These are phyloP conservation scores for Drosophila kurseongensis DNA, from an alignment of 1,140 invertebrate species.

Conservation along the genomic window DNA sequence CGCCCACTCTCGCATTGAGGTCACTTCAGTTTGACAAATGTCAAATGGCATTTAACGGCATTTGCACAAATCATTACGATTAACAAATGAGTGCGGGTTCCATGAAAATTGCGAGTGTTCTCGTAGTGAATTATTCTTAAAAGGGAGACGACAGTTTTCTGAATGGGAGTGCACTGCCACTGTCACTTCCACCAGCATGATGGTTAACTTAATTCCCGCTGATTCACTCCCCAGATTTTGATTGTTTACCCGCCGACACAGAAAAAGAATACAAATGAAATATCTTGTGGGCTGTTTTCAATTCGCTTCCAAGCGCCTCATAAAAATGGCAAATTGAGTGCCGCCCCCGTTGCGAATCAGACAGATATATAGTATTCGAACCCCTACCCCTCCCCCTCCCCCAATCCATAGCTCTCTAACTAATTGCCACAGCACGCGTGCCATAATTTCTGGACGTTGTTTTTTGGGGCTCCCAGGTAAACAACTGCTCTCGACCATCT, in stretches of 20 bases:
- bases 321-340: conserved; percentile 82
- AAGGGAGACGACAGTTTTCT: conserved; percentile 11
- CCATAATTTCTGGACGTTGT: conserved; percentile 65
- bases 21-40: conserved; percentile 58
- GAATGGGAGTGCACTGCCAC: conserved; percentile 33
- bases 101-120: conserved; percentile 7
- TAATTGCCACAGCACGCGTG: conserved; percentile 69
- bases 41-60: conserved; percentile 74
- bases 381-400: background rate
- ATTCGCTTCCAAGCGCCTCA: conserved; percentile 72
- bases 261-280: conserved; percentile 16
- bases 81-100: conserved; percentile 62
- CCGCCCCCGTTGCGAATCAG: conserved; percentile 72
- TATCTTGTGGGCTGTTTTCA: conserved; percentile 62
- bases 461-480: conserved; percentile 55
- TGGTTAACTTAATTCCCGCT: conserved; percentile 58
- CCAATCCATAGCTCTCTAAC: conserved; percentile 52
- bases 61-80: conserved; percentile 82
- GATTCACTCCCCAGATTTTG: conserved; percentile 17
- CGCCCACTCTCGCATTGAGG: conserved; percentile 29
- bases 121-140: conserved; percentile 19
- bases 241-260: conserved; percentile 36
- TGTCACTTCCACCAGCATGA: conserved; percentile 35
- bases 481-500: conserved; percentile 58
- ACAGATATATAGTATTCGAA: conserved; percentile 33